Conservation (phyloP, 2,113 vertebrate species). For the Onychostoma macrolepis region DNA sequence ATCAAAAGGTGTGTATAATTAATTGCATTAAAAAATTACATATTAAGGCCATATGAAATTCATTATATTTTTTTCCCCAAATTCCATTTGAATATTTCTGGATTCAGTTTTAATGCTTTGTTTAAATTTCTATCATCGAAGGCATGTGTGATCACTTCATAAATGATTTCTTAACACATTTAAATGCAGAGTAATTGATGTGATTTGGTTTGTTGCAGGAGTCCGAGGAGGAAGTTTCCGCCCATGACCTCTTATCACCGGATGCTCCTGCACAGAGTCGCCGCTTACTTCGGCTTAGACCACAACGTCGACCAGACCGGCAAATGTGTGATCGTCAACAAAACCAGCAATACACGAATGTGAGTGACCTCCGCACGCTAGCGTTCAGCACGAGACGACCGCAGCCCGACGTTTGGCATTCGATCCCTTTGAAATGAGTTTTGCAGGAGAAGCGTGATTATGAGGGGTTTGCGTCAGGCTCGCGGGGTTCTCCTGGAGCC, state of each 20-base stretch:
- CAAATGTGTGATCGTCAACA: constrained; percentile 97
- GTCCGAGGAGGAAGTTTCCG: constrained; percentile 95
- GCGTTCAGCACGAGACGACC: too few relatives aligned
- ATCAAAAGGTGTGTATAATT: neutral
- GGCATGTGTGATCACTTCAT: neutral
- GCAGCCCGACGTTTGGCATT: neutral
- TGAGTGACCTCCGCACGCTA: constrained; percentile 73
- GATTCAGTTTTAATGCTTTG: too few relatives aligned
- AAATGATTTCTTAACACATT: neutral
- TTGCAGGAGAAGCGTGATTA: constrained; percentile 79
- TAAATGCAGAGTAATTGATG: neutral
- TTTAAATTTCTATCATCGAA: too few relatives aligned
- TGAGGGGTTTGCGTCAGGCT: neutral
- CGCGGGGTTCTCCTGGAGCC: neutral
- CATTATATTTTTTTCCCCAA: neutral
- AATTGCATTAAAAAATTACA: neutral
- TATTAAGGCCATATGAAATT: too few relatives aligned
- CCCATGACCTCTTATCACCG: constrained; percentile 99
- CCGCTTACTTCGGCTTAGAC: constrained; percentile 97
- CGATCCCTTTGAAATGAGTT: neutral
- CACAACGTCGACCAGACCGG: constrained; percentile 98
- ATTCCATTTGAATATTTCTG: too few relatives aligned
- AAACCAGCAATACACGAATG: constrained; percentile 98
- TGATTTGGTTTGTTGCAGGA: constrained; percentile 69
- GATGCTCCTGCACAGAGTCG: constrained; percentile 96